Base-by-base conservation (phyloP, 2,888 invertebrate genomes). In the Phytoseiulus persimilis region DNA sequence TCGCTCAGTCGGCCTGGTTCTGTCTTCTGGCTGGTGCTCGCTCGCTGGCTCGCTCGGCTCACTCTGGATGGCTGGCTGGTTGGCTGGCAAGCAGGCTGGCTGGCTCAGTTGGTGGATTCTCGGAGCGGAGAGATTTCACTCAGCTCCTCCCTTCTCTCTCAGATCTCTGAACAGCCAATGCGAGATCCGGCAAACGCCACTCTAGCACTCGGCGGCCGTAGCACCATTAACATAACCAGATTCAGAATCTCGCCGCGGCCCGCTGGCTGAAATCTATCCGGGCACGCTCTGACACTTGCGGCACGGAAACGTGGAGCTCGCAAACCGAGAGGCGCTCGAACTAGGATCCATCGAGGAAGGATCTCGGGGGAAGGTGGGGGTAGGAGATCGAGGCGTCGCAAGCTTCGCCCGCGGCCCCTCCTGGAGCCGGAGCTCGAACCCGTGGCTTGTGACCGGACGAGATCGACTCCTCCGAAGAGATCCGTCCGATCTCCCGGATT, bases 41-140 rank as follows among this genome's bases (percentile, higher is more conserved):
- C 84, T 84, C 32, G 87, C 84, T 84, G 31, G 84, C 87, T 33
- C 84, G 84, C 39, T 39, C 39, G 39, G 39, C 39, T 39, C 39
- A 39, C 39, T 39, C 39, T 39, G 39, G 39, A 39, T 39, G 39
- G 39, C 39, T 39, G 39, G 39, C 39, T 39, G 39, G 39, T 9
- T 39, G 39, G 39, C 39, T 39, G 39, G 39, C 39, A 6, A 9
- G 5, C 39, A 9, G 39, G 39, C 39, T 39, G 9, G 65, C 65
- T 65, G 23, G 65, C 65, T 18, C 65, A 18, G 65, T 18, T 18
- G 65, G 65, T 65, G 65, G 65, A 65, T 65, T 65, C 65, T 65
- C 65, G 18, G 65, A 65, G 65, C 14, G 65, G 65, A 65, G 65
- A 14, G 65, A 65, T 65, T 65, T 65, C 65, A 65, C 65, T 65